Base-by-base conservation (phyloP, 2,888 invertebrate species). In the Chaetoderma sp. region DNA sequence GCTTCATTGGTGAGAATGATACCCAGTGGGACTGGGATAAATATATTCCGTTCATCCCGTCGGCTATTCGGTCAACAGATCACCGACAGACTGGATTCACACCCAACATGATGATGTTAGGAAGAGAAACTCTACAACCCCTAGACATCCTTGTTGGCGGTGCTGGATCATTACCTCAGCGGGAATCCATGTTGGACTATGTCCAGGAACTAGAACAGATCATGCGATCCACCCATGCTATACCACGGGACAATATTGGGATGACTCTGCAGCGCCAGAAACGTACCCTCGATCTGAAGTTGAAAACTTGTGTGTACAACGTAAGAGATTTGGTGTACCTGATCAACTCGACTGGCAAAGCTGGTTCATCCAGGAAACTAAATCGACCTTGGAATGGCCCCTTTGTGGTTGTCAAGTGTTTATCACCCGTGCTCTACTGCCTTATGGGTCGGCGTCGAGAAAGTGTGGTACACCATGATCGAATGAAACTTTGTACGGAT, bases 1-100 rank as follows among this genome's bases (percentile, higher is more conserved):
- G 56, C 27, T 47, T 36, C 25, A n/a, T 66, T 6, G 49, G 57
- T 21, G 47, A 32, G 16, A 57, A 63, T 23, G n/a, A n/a, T n/a
- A n/a, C n/a, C n/a, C 5, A 6, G 23, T 25, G 28, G 23, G 23
- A 25, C 16, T 8, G 25, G 25, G 25, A 23, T 16, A n/a, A 23
- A 23, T n/a, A n/a, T 23, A 8, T 50, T 8, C 8, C 25, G n/a
- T 50, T 5, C 28, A n/a, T 27, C 16, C 6, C 6, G 8, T n/a
- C n/a, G 28, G 52, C 52, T 27, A 18, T 50, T 50, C 23, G 27
- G 8, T 23, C 52, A 8, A 27, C 28, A 6, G 25, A 5, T 8
- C 23, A 50, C 25, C 8, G 25, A 5, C 52, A 50, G 27, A 21
- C 52, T 8, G 52, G 52, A n/a, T 50, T 50, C 52, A 25, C 52